Evolutionary conservation across 2,113 vertebrate species (phyloP).

Genomic region (Centropus unirufus): DNA sequence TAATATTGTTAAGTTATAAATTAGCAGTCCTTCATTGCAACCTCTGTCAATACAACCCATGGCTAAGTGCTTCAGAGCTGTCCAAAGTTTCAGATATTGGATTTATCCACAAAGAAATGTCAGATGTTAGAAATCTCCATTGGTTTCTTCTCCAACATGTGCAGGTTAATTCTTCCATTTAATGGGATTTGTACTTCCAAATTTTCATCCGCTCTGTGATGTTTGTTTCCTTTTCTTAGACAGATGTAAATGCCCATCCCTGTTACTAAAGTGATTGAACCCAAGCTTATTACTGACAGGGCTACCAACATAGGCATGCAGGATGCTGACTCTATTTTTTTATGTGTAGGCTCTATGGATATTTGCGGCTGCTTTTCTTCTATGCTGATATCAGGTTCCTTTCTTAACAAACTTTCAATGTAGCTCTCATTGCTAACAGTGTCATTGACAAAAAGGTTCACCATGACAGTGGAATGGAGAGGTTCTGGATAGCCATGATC

Average conservation of each 20-base stretch:
- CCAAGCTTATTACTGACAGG: slow-evolving; percentile 87
- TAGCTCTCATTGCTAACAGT: slow-evolving; percentile 97
- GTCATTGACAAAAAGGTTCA: slow-evolving; percentile 98
- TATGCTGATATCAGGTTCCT: slow-evolving; percentile 88
- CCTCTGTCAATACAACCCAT: slow-evolving; percentile 24
- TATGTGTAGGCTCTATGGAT: slow-evolving; percentile 83
- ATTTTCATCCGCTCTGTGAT: slow-evolving; percentile 80
- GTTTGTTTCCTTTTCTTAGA: slow-evolving; percentile 84
- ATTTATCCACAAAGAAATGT: slow-evolving; percentile 53
- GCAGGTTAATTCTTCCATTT: slow-evolving; percentile 87
- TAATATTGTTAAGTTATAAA: slow-evolving; percentile 81
- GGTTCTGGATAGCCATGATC: slow-evolving; percentile 97
- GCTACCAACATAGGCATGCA: slow-evolving; percentile 88
- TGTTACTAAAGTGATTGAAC: slow-evolving; percentile 86
- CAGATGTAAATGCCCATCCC: slow-evolving; percentile 91
- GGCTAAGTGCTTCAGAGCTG: neutral
- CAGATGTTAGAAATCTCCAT: slow-evolving; percentile 93
- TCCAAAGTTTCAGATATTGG: neutral
- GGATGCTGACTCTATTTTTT: slow-evolving; percentile 79
- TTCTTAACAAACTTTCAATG: slow-evolving; percentile 90
- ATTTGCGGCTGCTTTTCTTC: slow-evolving; percentile 90
- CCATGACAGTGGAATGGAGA: slow-evolving; percentile 91
- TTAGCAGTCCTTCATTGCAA: slow-evolving; percentile 74
- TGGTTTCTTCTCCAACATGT: slow-evolving; percentile 85
- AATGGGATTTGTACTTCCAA: slow-evolving; percentile 91